Evolutionary conservation across 2,113 vertebrate species (phyloP).

Genomic region (Panurus biarmicus): DNA sequence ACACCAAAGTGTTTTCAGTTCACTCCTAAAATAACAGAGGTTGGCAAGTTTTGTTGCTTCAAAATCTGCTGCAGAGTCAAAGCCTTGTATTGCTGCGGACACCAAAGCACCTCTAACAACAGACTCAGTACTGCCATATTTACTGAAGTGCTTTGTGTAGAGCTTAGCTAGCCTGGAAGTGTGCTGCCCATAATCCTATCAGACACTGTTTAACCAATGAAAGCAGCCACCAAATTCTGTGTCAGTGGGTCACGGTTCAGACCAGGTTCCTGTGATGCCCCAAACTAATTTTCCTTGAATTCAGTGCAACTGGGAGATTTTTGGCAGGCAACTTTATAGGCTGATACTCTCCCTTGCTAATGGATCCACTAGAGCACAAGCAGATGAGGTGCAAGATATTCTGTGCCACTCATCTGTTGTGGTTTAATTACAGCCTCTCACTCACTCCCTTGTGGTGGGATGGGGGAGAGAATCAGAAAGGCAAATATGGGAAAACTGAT

Average conservation of each 20-base stretch:
- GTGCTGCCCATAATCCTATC: neutral
- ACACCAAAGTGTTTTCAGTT: neutral
- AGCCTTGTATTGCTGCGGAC: neutral
- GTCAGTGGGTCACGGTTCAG: neutral
- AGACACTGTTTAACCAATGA: neutral
- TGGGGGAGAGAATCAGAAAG: neutral
- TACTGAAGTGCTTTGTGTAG: neutral
- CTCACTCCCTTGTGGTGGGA: neutral
- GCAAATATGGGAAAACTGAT: neutral
- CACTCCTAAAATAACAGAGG: neutral
- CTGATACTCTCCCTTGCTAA: neutral
- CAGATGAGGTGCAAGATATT: neutral
- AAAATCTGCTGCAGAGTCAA: neutral
- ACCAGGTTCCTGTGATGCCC: neutral
- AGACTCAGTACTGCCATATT: neutral
- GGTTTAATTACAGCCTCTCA: neutral
- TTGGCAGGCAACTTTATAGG: neutral
- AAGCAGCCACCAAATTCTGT: neutral
- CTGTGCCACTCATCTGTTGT: neutral
- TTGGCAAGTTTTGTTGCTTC: neutral
- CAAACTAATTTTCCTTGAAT: neutral
- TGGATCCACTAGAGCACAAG: neutral
- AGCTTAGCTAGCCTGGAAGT: neutral
- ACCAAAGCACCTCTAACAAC: neutral
- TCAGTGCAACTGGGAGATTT: neutral